These are phyloP conservation scores for Pseudomyrmex concolor DNA, from an alignment of 1,140 invertebrate genomes.

Conservation along the genomic window DNA sequence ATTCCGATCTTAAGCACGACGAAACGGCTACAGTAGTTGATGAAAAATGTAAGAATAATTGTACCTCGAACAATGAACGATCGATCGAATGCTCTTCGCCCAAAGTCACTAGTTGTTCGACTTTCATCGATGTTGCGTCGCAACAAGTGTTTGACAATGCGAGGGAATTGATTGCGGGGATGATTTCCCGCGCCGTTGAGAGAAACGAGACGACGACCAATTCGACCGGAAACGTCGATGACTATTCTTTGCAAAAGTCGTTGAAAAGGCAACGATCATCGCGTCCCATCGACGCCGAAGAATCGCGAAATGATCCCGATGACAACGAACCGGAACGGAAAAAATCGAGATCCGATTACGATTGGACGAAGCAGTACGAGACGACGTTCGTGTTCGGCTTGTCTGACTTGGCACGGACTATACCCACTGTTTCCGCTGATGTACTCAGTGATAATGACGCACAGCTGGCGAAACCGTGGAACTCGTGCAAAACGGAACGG, in stretches of 20 bases:
- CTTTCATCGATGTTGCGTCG: background rate
- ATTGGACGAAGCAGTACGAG: constrained; percentile 59
- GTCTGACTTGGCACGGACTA: background rate
- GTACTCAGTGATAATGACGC: background rate
- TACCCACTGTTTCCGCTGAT: constrained; percentile 21
- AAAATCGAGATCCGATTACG: background rate
- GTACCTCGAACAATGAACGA: background rate
- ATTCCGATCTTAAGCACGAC: background rate
- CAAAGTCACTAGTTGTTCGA: background rate
- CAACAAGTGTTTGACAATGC: constrained; percentile 35
- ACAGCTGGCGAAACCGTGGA: background rate
- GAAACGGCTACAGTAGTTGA: background rate
- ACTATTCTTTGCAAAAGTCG: background rate
- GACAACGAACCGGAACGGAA: background rate
- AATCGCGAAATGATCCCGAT: background rate
- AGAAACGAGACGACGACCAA: background rate
- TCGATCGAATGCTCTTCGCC: background rate
- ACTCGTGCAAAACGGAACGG: background rate
- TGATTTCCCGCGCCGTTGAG: background rate
- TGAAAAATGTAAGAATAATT: background rate
- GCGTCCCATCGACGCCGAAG: background rate
- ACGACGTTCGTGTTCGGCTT: constrained; percentile 56
- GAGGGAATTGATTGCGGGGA: background rate
- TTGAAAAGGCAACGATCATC: constrained; percentile 1
- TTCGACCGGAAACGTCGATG: background rate